A percentile compares a stretch with the other conserved stretches of the same genome.
These are phyloP conservation scores for Craniophora ligustri DNA, from an alignment of 2,888 invertebrate species.

Conservation along the genomic window DNA sequence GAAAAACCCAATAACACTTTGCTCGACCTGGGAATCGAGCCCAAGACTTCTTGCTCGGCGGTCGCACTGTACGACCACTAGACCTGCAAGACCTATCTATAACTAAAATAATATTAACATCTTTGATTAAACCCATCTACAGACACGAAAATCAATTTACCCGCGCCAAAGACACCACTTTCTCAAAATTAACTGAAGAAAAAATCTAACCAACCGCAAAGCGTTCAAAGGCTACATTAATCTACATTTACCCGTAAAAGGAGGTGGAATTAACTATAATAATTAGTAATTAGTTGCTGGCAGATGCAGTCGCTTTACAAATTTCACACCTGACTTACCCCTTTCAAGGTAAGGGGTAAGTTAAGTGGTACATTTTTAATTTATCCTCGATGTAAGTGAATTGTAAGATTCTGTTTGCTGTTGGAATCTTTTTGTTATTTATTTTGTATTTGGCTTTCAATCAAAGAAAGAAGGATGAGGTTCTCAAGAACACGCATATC, in stretches of 20 bases:
- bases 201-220: slow-evolving; percentile 55
- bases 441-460: slow-evolving; percentile 1
- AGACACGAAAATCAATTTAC: slow-evolving; percentile 14
- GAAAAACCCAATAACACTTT: no score
- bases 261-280: slow-evolving; percentile 62
- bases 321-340: slow-evolving; percentile 72
- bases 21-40: no score
- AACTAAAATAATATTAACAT: slow-evolving; percentile 1
- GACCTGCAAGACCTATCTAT: slow-evolving; percentile 20
- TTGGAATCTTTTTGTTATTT: slow-evolving; percentile 5
- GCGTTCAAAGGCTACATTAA: slow-evolving; percentile 61
- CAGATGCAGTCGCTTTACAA: slow-evolving; percentile 71
- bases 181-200: slow-evolving; percentile 36
- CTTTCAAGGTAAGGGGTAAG: slow-evolving; percentile 59
- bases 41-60: no score
- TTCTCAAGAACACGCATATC: no score
- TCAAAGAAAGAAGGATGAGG: no score
- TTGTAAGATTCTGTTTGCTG: neutral
- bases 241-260: slow-evolving; percentile 47
- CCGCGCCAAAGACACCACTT: slow-evolving; percentile 15
- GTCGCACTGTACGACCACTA: no score
- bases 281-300: slow-evolving; percentile 54
- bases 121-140: neutral
- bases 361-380: slow-evolving; percentile 65
- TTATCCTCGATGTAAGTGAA: slow-evolving; percentile 16